Base-by-base conservation (phyloP, 2,113 vertebrate genomes). In the Tupaia tana region DNA sequence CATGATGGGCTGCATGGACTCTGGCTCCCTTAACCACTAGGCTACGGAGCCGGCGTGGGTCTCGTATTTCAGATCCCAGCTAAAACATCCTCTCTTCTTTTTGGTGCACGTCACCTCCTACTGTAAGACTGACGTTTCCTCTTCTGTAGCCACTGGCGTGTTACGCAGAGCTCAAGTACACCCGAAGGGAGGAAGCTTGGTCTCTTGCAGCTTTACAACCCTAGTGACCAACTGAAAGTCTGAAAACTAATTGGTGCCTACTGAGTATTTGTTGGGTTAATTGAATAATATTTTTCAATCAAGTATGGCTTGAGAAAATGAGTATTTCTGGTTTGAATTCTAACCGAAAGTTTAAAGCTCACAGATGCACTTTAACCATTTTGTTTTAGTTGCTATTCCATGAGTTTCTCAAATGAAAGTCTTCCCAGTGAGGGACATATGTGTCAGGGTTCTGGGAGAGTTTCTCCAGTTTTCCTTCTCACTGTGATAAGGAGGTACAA, bases 211-310 rank as follows among this genome's bases (percentile, higher is more conserved):
- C 64, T 92, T 59, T 43, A 6, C 5, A 19, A 71, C 64, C 71
- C 59, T 0, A 54, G 0, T 80, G 61, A 84, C 56, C 54, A 52
- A 16, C 69, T 13, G 6, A 83, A 31, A 14, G 18, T 63, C 66
- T 93, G 56, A 70, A 31, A 90, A 81, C 77, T 34, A 12, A 70
- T 9, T 10, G 0, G 12, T 81, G 77, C 63, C 90, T 80, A 34
- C 61, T 59, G 64, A 87, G 29, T 58, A 70, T 77, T 87, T 93
- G 22, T 31, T 82, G 54, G 81, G 22, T 82, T 91, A 67, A 91
- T 34, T 66, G n/a, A 91, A 56, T 69, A 83, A 67, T 86, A 64
- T 59, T 93, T 92, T 78, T 59, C 93, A 96, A 19, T 91, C 43
- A 74, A 14, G 27, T 52, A 69, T 78, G 66, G 10, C 31, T 29